phyloP scores from a whole-genome alignment of 2,113 vertebrate genomes.

The Eleginops maclovinus region DNA sequence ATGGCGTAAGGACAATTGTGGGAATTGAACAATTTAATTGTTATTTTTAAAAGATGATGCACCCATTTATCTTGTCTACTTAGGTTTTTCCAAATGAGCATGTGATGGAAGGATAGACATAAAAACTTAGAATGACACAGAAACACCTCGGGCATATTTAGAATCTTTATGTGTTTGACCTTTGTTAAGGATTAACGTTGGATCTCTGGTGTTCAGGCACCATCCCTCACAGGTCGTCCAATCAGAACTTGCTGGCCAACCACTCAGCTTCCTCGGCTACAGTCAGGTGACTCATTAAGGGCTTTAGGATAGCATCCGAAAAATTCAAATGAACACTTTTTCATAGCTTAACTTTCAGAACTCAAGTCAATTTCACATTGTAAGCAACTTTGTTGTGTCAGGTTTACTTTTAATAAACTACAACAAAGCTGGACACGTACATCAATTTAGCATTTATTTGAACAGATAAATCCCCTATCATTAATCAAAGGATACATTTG shows the following conservation, averaged over 20 bases:
- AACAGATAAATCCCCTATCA: too few relatives aligned
- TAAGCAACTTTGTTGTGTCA: too few relatives aligned
- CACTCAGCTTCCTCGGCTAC: constrained; percentile 63
- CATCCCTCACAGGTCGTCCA: constrained; percentile 74
- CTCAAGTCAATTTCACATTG: too few relatives aligned
- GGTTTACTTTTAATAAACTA: too few relatives aligned
- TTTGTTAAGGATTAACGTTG: not conserved
- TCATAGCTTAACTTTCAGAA: too few relatives aligned
- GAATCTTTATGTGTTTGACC: not conserved
- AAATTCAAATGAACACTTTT: too few relatives aligned
- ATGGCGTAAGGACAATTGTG: constrained; percentile 12
- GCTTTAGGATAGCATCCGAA: too few relatives aligned
- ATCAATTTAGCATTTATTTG: too few relatives aligned
- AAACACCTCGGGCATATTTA: not conserved
- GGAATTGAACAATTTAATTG: not conserved
- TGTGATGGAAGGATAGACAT: constrained; percentile 7
- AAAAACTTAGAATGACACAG: constrained; percentile 25
- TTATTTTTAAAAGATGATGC: constrained; percentile 3
- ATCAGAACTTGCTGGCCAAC: constrained; percentile 64
- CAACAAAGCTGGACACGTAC: too few relatives aligned
- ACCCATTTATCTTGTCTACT: constrained; percentile 26
- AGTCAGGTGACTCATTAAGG: constrained; percentile 83
- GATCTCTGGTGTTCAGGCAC: constrained; percentile 76
- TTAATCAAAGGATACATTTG: too few relatives aligned
- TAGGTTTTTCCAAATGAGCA: constrained; percentile 18